Evolutionary conservation across 2,113 vertebrate genomes (phyloP), one percentile per base, ranked within the genome.

Genomic region (Rallus limicola): DNA sequence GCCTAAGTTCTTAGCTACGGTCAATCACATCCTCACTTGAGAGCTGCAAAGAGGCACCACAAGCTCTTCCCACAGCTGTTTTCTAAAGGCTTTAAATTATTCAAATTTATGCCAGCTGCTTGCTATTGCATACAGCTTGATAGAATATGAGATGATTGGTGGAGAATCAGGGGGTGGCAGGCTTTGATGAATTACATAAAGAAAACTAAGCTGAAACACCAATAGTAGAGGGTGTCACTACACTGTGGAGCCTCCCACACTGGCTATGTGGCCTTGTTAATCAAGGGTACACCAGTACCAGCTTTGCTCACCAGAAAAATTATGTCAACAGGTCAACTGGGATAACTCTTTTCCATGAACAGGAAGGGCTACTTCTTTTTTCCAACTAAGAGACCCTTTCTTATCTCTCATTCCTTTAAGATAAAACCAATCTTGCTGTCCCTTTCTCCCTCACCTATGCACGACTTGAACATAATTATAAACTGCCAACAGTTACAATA

Each of bases 181-280:
- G 31, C 23, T 86, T 87, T 72, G 60, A 48, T 24, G 40, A 93
- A 58, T 86, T 65, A n/a, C 38, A 36, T 48, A 67, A 91, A 64
- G 65, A 42, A 90, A 91, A n/a, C 28, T 42, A 60, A 77, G 48
- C 48, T 88, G 82, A 95, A 85, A 96, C 82, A 93, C 48, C 82
- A 85, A 55, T 77, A 93, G 67, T 36, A 79, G 33, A 93, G 63
- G 33, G 24, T 90, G 75, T 46, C 75, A 60, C 93, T 85, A 72
- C 16, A 29, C 13, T 65, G 28, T 42, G 46, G 68, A 95, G 53
- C 68, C 76, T 90, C 85, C 59, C 44, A 94, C 82, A 88, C 62
- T 33, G 79, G 58, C 87, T 95, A 29, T 42, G 76, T 79, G 58
- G 68, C 78, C 92, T 94, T 87, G 24, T 48, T 65, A 64, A 36